Percentiles rank a stretch among this genome's conserved stretches.
These are phyloP conservation scores for Peromyscus maniculatus DNA, from an alignment of 2,113 vertebrate genomes.

Conservation along the genomic window DNA sequence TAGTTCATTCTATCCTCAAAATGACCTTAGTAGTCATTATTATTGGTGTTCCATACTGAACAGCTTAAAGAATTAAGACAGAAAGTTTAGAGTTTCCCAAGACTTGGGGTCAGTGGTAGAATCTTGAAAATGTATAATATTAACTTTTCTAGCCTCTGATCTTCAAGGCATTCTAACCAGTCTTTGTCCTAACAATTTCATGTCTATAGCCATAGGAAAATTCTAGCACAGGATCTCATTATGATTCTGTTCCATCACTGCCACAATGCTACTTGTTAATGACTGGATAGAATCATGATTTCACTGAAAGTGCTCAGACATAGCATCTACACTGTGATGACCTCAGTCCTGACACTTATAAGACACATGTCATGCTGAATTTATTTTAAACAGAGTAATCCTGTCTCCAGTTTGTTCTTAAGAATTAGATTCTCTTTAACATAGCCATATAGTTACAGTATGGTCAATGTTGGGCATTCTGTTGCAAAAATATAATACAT, in stretches of 20 bases:
- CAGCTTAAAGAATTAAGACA: neutral
- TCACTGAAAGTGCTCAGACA: neutral
- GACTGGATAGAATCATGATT: no score
- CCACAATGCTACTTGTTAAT: neutral
- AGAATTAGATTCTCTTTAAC: neutral
- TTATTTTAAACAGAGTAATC: neutral
- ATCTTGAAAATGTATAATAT: neutral
- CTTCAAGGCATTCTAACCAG: neutral
- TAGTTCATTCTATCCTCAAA: neutral
- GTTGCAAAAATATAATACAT: no score
- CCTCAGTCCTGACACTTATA: neutral
- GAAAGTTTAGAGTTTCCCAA: neutral
- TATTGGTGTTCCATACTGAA: neutral
- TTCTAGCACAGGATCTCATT: neutral
- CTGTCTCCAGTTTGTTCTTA: neutral
- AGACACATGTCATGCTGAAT: no score
- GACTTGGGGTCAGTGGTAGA: neutral
- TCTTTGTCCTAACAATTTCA: neutral
- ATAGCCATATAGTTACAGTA: no score
- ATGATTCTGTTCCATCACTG: neutral
- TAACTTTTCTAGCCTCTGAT: neutral
- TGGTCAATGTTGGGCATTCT: no score
- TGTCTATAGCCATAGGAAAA: no score
- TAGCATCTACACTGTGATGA: neutral
- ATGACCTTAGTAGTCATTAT: neutral